Percentiles rank a stretch among this genome's conserved stretches.
Conservation (phyloP, 2,888 invertebrate species). For the Mythimna albipuncta region DNA sequence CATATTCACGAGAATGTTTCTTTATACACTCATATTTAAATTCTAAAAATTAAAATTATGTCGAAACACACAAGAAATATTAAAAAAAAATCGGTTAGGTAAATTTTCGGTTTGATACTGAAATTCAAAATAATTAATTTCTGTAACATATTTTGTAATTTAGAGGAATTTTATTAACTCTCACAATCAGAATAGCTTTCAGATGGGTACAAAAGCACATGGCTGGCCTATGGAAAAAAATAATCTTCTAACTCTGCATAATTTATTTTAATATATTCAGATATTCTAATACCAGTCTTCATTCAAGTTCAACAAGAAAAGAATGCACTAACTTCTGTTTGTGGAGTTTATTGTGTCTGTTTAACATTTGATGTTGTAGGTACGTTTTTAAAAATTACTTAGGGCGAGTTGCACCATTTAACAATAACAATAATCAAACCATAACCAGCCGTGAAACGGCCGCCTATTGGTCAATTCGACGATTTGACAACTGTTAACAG, state of each 20-base stretch:
- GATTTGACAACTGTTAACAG: too few relatives aligned
- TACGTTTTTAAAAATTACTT: too few relatives aligned
- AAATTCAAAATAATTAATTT: too few relatives aligned
- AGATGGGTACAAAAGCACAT: neutral
- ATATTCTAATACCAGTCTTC: conserved; percentile 2
- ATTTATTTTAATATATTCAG: neutral
- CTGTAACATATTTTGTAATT: too few relatives aligned
- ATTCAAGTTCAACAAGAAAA: neutral
- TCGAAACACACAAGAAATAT: too few relatives aligned
- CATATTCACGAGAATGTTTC: neutral
- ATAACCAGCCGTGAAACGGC: too few relatives aligned
- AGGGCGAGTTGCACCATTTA: too few relatives aligned
- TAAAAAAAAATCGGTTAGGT: too few relatives aligned
- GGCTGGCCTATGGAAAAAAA: neutral
- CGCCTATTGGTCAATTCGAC: too few relatives aligned
- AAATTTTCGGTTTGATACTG: neutral
- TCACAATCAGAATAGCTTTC: neutral
- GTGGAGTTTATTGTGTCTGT: neutral
- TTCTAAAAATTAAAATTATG: neutral
- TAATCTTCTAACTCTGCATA: neutral
- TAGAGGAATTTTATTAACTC: too few relatives aligned
- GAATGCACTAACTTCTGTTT: neutral
- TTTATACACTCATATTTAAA: too few relatives aligned
- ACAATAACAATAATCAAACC: too few relatives aligned
- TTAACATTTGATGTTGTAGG: neutral